Conservation (phyloP, 2,888 invertebrate genomes). For the Diarsia dahlii region DNA sequence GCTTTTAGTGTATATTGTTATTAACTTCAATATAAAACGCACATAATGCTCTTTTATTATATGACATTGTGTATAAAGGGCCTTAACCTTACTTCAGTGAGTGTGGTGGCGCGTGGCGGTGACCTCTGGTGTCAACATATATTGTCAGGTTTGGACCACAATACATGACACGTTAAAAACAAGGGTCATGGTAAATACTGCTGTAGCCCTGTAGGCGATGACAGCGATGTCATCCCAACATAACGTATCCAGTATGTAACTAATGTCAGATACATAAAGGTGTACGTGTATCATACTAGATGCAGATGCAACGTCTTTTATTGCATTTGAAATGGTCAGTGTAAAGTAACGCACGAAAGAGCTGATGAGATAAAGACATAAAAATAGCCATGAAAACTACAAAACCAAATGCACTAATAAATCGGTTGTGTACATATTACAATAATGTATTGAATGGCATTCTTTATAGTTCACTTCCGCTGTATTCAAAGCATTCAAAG, state of each 20-base stretch:
- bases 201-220: constrained; percentile 2
- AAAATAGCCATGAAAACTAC: neutral
- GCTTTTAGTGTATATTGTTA: constrained; percentile 19
- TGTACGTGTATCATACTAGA: too few relatives aligned
- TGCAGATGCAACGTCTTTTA: too few relatives aligned
- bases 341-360: too few relatives aligned
- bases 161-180: constrained; percentile 21
- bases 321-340: neutral
- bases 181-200: constrained; percentile 17
- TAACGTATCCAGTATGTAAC: neutral
- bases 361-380: neutral
- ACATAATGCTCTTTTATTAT: constrained; percentile 27
- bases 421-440: constrained; percentile 2
- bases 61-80: constrained; percentile 22
- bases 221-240: too few relatives aligned
- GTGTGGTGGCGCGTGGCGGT: constrained; percentile 24
- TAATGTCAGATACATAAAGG: neutral
- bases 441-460: constrained; percentile 7
- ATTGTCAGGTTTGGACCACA: constrained; percentile 31
- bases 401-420: neutral
- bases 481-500: constrained; percentile 27
- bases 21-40: constrained; percentile 22
- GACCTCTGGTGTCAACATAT: constrained; percentile 47
- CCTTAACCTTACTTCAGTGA: constrained; percentile 50
- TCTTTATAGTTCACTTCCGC: constrained; percentile 13